Conservation (phyloP, 2,113 vertebrate genomes). For the Nannobrachium achirus region DNA sequence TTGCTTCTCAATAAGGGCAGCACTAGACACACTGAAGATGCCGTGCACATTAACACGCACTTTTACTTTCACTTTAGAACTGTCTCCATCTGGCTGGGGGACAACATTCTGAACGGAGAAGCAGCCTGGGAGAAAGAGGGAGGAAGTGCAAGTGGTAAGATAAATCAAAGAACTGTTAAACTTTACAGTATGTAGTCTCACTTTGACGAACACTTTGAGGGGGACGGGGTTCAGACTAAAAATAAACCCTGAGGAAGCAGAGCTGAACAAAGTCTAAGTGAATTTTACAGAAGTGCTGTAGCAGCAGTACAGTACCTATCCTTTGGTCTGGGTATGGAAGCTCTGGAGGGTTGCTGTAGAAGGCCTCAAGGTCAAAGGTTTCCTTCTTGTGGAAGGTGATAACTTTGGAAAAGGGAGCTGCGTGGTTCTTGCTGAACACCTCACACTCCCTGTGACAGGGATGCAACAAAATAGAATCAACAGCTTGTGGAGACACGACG, state of each 20-base stretch:
- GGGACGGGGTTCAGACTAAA: constrained; percentile 1
- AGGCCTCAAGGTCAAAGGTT: constrained; percentile 93
- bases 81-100: constrained; percentile 90
- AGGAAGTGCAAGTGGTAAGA: neutral
- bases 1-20: constrained; percentile 91
- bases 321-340: constrained; percentile 91
- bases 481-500: constrained; percentile 4
- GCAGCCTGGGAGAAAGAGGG: constrained; percentile 76
- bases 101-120: constrained; percentile 92
- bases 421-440: constrained; percentile 93
- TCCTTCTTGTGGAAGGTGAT: constrained; percentile 98
- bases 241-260: neutral
- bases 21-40: constrained; percentile 91
- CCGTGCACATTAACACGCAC: constrained; percentile 93
- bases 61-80: constrained; percentile 95
- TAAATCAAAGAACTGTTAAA: neutral
- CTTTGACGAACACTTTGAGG: neutral
- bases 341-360: constrained; percentile 89
- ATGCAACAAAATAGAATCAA: constrained; percentile 33
- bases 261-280: neutral
- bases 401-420: constrained; percentile 95
- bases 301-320: constrained; percentile 84
- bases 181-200: constrained; percentile 1
- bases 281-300: constrained; percentile 7
- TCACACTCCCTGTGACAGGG: constrained; percentile 87